phyloP scores from a whole-genome alignment of 2,797 vertebrate species.

The Caiman crocodilus region DNA sequence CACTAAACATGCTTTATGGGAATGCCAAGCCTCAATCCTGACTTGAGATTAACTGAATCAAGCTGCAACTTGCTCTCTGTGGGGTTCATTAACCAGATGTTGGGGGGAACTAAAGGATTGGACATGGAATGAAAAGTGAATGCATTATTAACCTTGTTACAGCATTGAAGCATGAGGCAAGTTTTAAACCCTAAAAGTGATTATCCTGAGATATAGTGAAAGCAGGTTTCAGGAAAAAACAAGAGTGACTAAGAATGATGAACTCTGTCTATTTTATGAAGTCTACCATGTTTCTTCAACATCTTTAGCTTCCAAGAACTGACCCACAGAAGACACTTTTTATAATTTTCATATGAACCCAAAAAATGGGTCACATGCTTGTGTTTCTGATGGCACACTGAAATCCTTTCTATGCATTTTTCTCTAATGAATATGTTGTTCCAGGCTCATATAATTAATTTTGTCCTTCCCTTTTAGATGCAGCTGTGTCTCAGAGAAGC shows the following conservation, averaged over 20 bases:
- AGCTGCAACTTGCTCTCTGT: neutral
- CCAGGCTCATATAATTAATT: neutral
- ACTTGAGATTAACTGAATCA: neutral
- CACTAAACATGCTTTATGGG: neutral
- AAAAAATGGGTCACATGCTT: neutral
- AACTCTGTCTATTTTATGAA: constrained; percentile 28
- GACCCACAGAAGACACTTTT: neutral
- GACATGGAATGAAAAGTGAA: neutral
- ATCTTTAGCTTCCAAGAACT: neutral
- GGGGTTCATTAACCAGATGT: neutral
- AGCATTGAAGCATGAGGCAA: neutral
- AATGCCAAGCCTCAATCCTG: constrained; percentile 15
- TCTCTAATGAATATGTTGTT: neutral
- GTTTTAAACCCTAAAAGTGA: neutral
- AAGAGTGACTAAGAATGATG: constrained; percentile 13
- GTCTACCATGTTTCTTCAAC: neutral
- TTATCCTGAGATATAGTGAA: neutral
- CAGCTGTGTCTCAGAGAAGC: neutral
- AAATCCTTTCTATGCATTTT: neutral
- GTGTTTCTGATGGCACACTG: neutral
- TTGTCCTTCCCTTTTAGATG: neutral
- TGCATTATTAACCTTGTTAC: neutral
- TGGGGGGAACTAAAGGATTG: neutral
- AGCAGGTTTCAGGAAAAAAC: constrained; percentile 9
- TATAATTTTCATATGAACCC: constrained; percentile 13